Percentiles rank a stretch among this genome's conserved stretches.
Conservation (phyloP, 2,888 invertebrate genomes). For the Cabera pusaria region DNA sequence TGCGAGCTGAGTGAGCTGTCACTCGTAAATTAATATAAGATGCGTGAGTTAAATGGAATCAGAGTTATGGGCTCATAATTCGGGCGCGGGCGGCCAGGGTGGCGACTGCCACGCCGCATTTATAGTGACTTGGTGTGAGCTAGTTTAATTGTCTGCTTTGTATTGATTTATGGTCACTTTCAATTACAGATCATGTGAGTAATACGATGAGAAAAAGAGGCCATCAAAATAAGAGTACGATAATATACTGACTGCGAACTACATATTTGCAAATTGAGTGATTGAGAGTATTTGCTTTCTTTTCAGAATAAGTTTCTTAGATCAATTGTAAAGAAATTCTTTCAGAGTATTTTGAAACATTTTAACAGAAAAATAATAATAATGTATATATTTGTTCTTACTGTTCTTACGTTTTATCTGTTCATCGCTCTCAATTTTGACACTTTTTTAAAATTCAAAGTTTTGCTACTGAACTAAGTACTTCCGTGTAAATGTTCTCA, state of each 20-base stretch:
- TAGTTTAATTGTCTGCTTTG: conserved; percentile 44
- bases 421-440: no score
- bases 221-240: conserved; percentile 6
- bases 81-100: conserved; percentile 48
- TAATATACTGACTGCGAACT: no score
- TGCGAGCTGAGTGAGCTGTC: conserved; percentile 68
- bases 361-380: no score
- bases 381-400: no score
- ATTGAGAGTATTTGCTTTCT: no score
- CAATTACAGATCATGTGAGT: conserved; percentile 20
- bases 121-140: conserved; percentile 42
- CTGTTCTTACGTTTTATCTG: no score
- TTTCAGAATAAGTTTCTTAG: no score
- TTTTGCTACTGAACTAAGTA: conserved; percentile 10
- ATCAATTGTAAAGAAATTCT: no score
- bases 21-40: conserved; percentile 77
- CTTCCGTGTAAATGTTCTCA: conserved; percentile 6
- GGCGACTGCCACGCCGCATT: conserved; percentile 61
- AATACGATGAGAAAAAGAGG: conserved; percentile 13
- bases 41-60: conserved; percentile 70
- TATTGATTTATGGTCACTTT: conserved; percentile 41
- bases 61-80: conserved; percentile 78
- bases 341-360: no score
- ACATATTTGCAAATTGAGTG: no score
- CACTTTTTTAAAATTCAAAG: no score